Base-by-base conservation (phyloP, 64 coral and sea anemone species). In the Pocillopora damicornis region DNA sequence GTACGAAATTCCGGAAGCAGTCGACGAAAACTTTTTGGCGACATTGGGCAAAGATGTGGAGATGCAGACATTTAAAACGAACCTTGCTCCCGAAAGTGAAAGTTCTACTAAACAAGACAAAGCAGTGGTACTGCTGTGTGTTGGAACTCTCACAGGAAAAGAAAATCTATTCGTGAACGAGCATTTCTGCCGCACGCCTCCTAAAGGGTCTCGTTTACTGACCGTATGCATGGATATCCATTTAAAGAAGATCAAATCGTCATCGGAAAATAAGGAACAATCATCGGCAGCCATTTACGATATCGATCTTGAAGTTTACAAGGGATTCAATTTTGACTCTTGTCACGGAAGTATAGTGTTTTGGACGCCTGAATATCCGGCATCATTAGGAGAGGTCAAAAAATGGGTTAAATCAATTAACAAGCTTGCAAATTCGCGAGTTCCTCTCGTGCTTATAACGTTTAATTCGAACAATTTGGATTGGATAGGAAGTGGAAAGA, bases 1-100 rank as follows among this genome's bases (percentile, higher is more conserved):
- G 59, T 89, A 89, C 69, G 76, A 80, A 13, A 71, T 89, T 73
- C 88, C 88, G 68, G 77, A 81, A 6, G 36, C 79, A 35, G 51
- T 59, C 13, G 73, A 80, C 76, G 56, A 69, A 68, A 56, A 59
- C 15, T 22, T 80, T 35, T 59, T 89, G 35, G 26, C 18, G 58
- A 67, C 37, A 63, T 63, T 73, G 25, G 77, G 77, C 45, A 35
- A 66, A 13, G 77, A 72, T 45, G 77, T 81, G 1, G 88, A 81
- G 88, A 72, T 89, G 77, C 15, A 71, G 22, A 89, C 88, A 8
- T 89, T 89, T 67, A 89, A 81, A 80, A 89, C 77, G 73, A 81
- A 80, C 26, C 13, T 79, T 30, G 60, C 59, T 20, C 60, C 14
- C 10, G 59, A 74, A 17, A 34, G 42, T 13, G 23, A 59, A 62